phyloP scores from a whole-genome alignment of 2,113 vertebrate species.

The Corythoichthys haematopterus region DNA sequence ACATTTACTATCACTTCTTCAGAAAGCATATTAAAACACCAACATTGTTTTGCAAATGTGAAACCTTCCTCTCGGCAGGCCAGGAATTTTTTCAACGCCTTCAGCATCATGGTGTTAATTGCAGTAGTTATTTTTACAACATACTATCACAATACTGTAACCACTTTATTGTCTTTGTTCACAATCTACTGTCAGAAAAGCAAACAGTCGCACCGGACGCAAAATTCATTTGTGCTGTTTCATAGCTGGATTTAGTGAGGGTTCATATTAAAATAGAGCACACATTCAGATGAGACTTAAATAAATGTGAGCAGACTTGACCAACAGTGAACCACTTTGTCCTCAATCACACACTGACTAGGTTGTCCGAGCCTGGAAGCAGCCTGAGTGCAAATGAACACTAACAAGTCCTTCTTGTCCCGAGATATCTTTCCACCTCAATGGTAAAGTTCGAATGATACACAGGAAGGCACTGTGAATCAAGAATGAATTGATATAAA shows the following conservation, averaged over 20 bases:
- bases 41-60: background rate
- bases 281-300: slow-evolving; percentile 7
- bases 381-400: slow-evolving; percentile 45
- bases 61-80: background rate
- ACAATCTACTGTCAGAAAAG: background rate
- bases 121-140: slow-evolving; percentile 6
- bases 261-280: background rate
- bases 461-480: background rate
- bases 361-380: slow-evolving; percentile 49
- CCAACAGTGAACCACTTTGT: slow-evolving; percentile 48
- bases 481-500: background rate
- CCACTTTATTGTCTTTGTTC: background rate
- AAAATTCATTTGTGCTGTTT: background rate
- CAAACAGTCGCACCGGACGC: background rate
- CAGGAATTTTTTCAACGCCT: slow-evolving; percentile 23
- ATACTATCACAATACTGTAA: slow-evolving; percentile 24
- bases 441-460: too few relatives aligned
- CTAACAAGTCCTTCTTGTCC: slow-evolving; percentile 59
- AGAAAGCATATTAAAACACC: background rate
- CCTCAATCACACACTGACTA: slow-evolving; percentile 45
- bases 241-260: background rate
- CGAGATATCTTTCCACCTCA: too few relatives aligned
- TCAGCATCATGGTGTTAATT: background rate
- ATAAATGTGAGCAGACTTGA: slow-evolving; percentile 10
- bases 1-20: too few relatives aligned